Evolutionary conservation across 2,113 vertebrate species (phyloP), one percentile per base, ranked within the genome.

Genomic region (Circaetus gallicus): DNA sequence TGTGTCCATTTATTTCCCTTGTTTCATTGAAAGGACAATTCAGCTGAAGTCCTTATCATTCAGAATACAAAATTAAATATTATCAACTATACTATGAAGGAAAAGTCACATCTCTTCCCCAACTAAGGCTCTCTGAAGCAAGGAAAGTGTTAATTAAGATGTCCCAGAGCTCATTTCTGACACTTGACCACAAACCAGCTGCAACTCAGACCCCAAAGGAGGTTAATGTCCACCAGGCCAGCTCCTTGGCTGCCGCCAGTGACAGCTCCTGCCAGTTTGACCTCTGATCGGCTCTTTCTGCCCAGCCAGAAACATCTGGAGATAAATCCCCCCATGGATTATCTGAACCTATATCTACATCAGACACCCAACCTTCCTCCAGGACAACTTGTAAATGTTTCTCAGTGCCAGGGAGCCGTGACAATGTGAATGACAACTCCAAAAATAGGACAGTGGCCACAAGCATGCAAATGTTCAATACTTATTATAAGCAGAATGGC

Each of bases 311-410:
- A 42, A 4, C 24, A 67, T 6, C 40, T 79, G 42, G 34, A 71
- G 6, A 7, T n/a, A 19, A 10, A 2, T 18, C 3, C 25, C 16
- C 13, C 2, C 0, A 1, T 32, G 36, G 26, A 56, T 74, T 78
- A 61, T 16, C 24, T 69, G 29, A 81, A 49, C 16, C n/a, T 81
- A 2, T 45, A 49, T 28, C 78, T 61, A 25, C 22, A 17, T 56
- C 13, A 69, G 12, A 56, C 13, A n/a, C 31, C 45, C n/a, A 62
- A 24, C 17, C 4, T 16, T 10, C 4, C 17, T 38, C 32, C 36
- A 74, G 45, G 15, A 62, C 42, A 79, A 55, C 10, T 22, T 82
- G n/a, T 32, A 55, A 55, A 7, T 40, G 22, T 52, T 90, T 78
- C 47, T 47, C 49, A 15, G 15, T 22, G 24, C 38, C 53, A 86